Evolutionary conservation across 2,888 invertebrate genomes (phyloP), one percentile per base, ranked within the genome.

Genomic region (Papilio demoleus): DNA sequence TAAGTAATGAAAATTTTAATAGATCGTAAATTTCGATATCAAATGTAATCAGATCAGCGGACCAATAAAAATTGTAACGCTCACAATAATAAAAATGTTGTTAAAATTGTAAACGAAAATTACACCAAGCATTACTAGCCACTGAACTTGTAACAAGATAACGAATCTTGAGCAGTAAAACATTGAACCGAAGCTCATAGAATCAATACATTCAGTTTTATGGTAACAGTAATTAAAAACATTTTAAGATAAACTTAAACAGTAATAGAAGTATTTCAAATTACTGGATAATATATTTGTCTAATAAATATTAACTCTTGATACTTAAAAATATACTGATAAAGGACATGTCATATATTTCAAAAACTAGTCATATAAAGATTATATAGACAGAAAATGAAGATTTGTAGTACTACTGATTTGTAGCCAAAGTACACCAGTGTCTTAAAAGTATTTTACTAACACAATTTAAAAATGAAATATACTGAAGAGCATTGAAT

Each of bases 1-100:
- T 47, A 14, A 24, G 53, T 53, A 64, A 40, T 64, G 40, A 27
- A 64, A 40, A 38, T 56, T 64, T 64, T 64, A 64, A 64, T 53
- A 40, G 38, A n/a, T 59, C 65, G 24, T 66, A 66, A 66, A 66
- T 59, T 66, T 47, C 36, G n/a, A 14, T 47, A 66, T 66, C 59
- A 47, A 59, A 47, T 66, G 58, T 66, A 59, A 66, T 66, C 59
- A 66, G 59, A 59, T 59, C 59, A 66, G 19, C 59, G 9, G 53
- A 64, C 64, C 24, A 64, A 64, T 64, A 64, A 64, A 64, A 64
- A 64, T 53, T 38, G 36, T 24, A 53, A 64, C 53, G 64, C 22
- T 53, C 27, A 53, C 63, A 38, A 38, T 40, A 64, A 59, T 66
- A 66, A 66, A 59, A 66, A 66, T 31, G 45, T 47, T 65, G 45